These are phyloP conservation scores for Nomada goodeniana DNA, from an alignment of 2,888 invertebrate genomes.

Conservation along the genomic window DNA sequence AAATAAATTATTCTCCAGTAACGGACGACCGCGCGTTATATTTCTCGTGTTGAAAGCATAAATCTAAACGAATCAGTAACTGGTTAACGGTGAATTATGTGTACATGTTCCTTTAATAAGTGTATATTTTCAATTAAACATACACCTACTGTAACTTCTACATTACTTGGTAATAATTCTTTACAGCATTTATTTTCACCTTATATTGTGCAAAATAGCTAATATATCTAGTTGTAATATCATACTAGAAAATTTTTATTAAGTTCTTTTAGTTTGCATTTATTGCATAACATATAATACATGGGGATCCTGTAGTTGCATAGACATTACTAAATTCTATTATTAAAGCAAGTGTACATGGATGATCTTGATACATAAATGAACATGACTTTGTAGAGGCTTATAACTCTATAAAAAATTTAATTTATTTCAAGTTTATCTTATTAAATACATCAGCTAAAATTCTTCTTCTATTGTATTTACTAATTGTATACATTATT, in stretches of 20 bases:
- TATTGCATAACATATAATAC: no score
- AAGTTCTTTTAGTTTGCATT: not conserved
- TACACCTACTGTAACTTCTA: not conserved
- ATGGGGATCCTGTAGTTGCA: no score
- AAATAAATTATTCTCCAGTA: constrained; percentile 44
- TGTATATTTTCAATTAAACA: not conserved
- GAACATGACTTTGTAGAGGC: no score
- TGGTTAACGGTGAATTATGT: constrained; percentile 23
- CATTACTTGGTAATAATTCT: constrained; percentile 7
- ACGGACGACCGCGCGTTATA: constrained; percentile 5
- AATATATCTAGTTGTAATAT: not conserved
- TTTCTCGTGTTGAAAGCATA: constrained; percentile 15
- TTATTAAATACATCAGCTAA: no score
- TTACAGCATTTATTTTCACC: not conserved
- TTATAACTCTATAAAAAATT: no score
- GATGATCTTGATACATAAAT: no score
- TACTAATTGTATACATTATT: not conserved
- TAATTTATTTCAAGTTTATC: no score
- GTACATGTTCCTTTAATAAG: constrained; percentile 8
- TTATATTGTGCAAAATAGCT: not conserved
- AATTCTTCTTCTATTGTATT: not conserved
- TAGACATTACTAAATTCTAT: no score
- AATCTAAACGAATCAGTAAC: constrained; percentile 23
- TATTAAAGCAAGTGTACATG: no score
- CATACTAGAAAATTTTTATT: not conserved